A percentile compares a stretch with the other conserved stretches of the same genome.
Evolutionary conservation across 2,797 vertebrate species (phyloP).

Genomic region (Anguilla anguilla): DNA sequence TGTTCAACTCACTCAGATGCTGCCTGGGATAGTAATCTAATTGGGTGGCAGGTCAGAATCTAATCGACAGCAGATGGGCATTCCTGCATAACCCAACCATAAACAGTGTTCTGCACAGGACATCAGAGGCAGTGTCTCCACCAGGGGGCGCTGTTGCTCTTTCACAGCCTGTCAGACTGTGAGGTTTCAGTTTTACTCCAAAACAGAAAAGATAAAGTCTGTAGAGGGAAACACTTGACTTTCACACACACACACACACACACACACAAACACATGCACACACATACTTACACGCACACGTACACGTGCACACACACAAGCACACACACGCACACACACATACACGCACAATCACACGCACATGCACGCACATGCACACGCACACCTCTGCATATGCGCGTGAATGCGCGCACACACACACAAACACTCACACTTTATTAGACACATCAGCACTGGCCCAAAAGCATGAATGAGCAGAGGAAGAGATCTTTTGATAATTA

Average conservation of each 20-base stretch:
- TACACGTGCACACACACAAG: background rate
- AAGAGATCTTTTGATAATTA: too few relatives aligned
- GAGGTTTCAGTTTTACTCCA: background rate
- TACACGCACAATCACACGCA: background rate
- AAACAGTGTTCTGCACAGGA: background rate
- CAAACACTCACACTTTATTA: too few relatives aligned
- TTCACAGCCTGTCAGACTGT: too few relatives aligned
- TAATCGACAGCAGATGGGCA: background rate
- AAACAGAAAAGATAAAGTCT: background rate
- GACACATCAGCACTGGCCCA: too few relatives aligned
- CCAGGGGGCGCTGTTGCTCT: background rate
- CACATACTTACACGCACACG: background rate
- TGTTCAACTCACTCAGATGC: background rate
- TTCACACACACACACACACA: background rate
- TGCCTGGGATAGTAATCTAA: background rate
- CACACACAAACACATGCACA: background rate
- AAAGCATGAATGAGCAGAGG: too few relatives aligned
- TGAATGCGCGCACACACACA: background rate
- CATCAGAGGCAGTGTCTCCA: background rate
- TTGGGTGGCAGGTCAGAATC: background rate
- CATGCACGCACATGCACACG: background rate
- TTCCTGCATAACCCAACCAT: background rate
- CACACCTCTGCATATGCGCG: background rate
- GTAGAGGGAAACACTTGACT: too few relatives aligned
- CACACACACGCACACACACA: background rate